These are phyloP conservation scores for Zaprionus bogoriensis DNA, from an alignment of 2,888 invertebrate genomes.

Conservation along the genomic window DNA sequence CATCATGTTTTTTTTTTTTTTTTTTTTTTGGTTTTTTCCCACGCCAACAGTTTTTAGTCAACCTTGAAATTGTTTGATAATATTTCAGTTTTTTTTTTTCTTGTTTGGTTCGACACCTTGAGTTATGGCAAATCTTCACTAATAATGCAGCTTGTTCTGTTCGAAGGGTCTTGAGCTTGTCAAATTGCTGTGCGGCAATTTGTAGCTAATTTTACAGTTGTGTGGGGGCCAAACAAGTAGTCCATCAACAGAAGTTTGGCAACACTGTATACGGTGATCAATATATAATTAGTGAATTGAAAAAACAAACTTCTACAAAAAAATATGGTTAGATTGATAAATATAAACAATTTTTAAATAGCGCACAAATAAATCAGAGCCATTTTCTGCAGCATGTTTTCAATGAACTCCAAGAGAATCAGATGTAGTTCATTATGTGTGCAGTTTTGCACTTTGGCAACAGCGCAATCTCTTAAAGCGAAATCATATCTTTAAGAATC, in stretches of 20 bases:
- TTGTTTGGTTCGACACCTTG: slow-evolving; percentile 59
- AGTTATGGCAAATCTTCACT: slow-evolving; percentile 44
- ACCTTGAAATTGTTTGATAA: slow-evolving; percentile 75
- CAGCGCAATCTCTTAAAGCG: no score
- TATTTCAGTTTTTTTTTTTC: slow-evolving; percentile 42
- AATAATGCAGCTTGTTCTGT: slow-evolving; percentile 46
- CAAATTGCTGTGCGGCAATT: slow-evolving; percentile 21
- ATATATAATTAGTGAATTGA: not conserved
- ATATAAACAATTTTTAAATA: no score
- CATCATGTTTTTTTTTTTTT: slow-evolving; percentile 16
- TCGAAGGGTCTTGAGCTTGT: slow-evolving; percentile 28
- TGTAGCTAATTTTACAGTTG: slow-evolving; percentile 9
- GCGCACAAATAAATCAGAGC: no score
- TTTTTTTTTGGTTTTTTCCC: not conserved
- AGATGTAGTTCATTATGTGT: no score
- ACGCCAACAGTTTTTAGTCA: slow-evolving; percentile 32
- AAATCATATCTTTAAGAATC: no score
- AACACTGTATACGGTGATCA: slow-evolving; percentile 2
- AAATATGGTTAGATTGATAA: no score
- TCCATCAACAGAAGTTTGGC: slow-evolving; percentile 21
- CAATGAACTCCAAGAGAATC: no score
- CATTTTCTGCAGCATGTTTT: no score
- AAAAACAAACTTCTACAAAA: not conserved
- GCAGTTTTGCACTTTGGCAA: not conserved
- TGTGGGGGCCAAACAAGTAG: not conserved